Base-by-base conservation (phyloP, 2,888 invertebrate genomes). In the Lamellibrachia satsuma region DNA sequence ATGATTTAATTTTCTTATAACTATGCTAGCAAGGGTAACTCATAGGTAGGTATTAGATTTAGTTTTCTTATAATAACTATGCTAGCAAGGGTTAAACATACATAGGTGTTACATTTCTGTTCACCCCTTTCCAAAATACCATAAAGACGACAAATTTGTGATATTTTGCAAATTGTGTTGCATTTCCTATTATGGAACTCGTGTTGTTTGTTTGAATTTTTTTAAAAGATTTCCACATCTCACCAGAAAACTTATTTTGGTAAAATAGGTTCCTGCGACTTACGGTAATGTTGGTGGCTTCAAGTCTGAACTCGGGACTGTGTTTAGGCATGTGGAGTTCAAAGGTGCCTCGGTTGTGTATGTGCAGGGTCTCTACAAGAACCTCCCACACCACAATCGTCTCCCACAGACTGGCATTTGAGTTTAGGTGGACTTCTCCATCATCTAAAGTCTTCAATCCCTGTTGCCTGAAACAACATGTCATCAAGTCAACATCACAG, bases 371-470 rank as follows among this genome's bases (percentile, higher is more conserved):
- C 39, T 94, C 94, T 11, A 95, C 92, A 11, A 94, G 94, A 8
- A 95, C 92, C 0, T 57, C 92, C 4, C 93, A 93, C 4, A 93
- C 93, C 4, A 92, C 90, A 52, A 93, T 93, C 52, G 92, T 91
- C 51, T 93, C 93, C 22, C 95, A 95, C 52, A 95, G 93, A 92
- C 94, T 94, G 92, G 94, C 94, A 91, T 94, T 94, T 11, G 94
- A 94, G 90, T 94, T 95, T 52, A 95, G 92, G 4, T 93, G 93
- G 7, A 95, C 95, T 52, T 92, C 90, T 6, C 95, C 95, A 8
- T 93, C 94, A 93, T 95, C 94, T 94, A 94, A 95, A 90, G 92
- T 95, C 95, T 92, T 95, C 94, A 11, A 95, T 93, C 7, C 95
- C 95, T 51, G 94, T 94, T 1, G 39, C 39, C 39, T n/a, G 39